Evolutionary conservation across 2,797 vertebrate species (phyloP), one percentile per base, ranked within the genome.

Genomic region (Alauda arvensis): DNA sequence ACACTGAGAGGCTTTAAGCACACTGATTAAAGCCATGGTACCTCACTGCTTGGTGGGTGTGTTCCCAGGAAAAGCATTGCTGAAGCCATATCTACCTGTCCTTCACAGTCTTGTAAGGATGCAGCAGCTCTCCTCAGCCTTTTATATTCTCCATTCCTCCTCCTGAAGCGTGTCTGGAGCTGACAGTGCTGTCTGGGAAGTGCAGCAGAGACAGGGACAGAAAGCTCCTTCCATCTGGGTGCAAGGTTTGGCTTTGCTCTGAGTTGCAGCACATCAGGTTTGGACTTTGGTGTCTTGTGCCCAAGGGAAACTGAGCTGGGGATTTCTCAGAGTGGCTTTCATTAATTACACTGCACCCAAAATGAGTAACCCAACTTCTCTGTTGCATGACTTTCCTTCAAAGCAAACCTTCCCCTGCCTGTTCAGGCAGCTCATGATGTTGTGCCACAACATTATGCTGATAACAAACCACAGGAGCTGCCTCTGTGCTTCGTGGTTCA

Each of bases 1-100:
- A 65, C 0, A 0, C 10, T 0, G 15, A 80, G 83, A 77, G 46
- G 40, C 66, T 89, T 57, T 88, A 60, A 71, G 65, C 21, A 0
- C 15, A 0, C 67, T 59, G 59, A 10, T 0, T n/a, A n/a, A n/a
- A n/a, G 4, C 25, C 0, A 0, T 6, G 4, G 8, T 67, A 46
- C 59, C 43, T 77, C 0, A 0, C 59, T 87, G 42, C 43, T 77
- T 20, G 10, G 26, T 33, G 39, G 39, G 33, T 46, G 28, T 69
- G 31, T 48, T 93, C 26, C 33, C 48, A 57, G 52, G 14, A 10
- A 29, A 49, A 68, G 66, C 0, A 0, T 34, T 76, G 52, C 70
- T 75, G 77, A 56, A 67, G 29, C 26, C 1, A 0, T n/a, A 29
- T 74, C 43, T 82, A n/a, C 13, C 68, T 56, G 40, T 60, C 39